Evolutionary conservation across 2,113 vertebrate genomes (phyloP).

Genomic region (Trogon surrucura): DNA sequence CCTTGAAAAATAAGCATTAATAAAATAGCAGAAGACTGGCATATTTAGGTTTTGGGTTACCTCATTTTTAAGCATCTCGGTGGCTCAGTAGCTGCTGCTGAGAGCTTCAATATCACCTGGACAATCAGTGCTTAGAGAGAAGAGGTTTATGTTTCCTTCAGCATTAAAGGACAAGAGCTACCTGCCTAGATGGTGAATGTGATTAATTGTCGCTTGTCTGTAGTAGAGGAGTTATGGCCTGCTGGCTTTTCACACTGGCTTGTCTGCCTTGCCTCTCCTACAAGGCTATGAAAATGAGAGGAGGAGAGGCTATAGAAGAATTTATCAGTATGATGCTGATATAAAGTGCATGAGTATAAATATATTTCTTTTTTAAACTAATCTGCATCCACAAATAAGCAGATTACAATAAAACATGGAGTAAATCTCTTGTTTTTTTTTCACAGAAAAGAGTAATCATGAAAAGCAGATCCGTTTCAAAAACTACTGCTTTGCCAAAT

Average conservation of each 20-base stretch:
- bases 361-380: neutral
- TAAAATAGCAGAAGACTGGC: neutral
- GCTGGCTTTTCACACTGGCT: slow-evolving; percentile 25
- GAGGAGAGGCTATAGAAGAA: neutral
- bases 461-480: slow-evolving; percentile 17
- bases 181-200: slow-evolving; percentile 7
- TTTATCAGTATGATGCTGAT: neutral
- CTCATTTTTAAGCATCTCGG: neutral
- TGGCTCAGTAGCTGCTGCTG: neutral
- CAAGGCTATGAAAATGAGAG: neutral
- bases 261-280: slow-evolving; percentile 20
- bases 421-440: neutral
- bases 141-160: slow-evolving; percentile 21
- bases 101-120: neutral
- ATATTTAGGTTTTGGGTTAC: neutral
- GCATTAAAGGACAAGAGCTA: slow-evolving; percentile 54
- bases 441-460: neutral
- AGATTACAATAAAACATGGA: neutral
- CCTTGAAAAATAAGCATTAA: neutral
- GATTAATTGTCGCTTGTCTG: slow-evolving; percentile 53
- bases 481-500: slow-evolving; percentile 13
- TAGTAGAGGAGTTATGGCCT: slow-evolving; percentile 44
- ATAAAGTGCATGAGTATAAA: neutral
- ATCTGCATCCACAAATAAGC: slow-evolving; percentile 4
- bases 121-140: neutral